Conservation (phyloP, 2,797 vertebrate genomes). For the Betta splendens region DNA sequence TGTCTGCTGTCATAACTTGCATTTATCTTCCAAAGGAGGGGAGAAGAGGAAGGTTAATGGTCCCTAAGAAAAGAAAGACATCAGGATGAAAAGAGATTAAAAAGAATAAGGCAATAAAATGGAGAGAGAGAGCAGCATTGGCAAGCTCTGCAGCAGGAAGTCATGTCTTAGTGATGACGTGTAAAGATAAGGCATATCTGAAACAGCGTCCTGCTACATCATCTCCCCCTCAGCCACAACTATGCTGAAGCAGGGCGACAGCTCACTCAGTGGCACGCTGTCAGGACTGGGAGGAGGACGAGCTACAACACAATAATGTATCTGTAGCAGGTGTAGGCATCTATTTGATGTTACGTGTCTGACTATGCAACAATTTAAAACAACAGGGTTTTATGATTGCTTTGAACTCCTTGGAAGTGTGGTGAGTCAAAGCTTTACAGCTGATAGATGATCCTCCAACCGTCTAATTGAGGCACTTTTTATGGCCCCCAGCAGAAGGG, state of each 20-base stretch:
- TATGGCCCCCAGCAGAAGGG: no score
- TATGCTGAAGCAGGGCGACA: slow-evolving; percentile 42
- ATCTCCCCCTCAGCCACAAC: slow-evolving; percentile 46
- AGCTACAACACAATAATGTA: no score
- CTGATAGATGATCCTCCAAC: neutral
- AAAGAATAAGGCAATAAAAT: neutral
- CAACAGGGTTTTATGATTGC: neutral
- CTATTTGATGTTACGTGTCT: slow-evolving; percentile 36
- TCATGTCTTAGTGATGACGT: slow-evolving; percentile 57
- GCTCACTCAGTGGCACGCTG: slow-evolving; percentile 60
- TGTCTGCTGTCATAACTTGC: no score
- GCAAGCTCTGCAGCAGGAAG: slow-evolving; percentile 27
- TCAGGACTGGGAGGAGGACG: slow-evolving; percentile 37
- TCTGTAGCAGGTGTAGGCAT: slow-evolving; percentile 61
- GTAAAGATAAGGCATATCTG: slow-evolving; percentile 75
- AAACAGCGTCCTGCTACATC: slow-evolving; percentile 66
- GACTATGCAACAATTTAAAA: slow-evolving; percentile 14
- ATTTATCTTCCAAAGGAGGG: no score
- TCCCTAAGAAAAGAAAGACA: neutral
- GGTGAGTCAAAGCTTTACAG: neutral
- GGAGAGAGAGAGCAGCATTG: neutral
- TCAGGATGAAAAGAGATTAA: neutral
- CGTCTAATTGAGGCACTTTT: no score
- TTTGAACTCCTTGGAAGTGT: neutral
- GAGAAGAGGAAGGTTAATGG: no score